Evolutionary conservation across 92 coral and sea anemone genomes (phyloP).

Genomic region (Epizoanthus rinbou): DNA sequence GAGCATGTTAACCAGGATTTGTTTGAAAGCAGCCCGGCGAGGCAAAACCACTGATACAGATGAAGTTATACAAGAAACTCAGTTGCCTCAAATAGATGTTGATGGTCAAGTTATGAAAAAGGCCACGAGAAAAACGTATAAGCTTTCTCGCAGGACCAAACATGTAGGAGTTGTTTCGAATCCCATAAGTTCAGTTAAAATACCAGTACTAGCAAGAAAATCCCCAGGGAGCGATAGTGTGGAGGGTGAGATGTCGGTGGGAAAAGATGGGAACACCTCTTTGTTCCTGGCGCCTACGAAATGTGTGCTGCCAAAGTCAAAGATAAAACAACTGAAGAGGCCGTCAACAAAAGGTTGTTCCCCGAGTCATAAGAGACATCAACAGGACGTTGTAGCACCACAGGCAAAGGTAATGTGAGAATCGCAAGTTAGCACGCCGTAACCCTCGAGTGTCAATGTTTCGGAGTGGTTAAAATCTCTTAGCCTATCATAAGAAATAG

Average conservation of each 20-base stretch:
- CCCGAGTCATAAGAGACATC: slow-evolving; percentile 67
- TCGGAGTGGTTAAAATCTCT: too few species aligned
- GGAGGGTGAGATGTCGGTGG: background rate
- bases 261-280: slow-evolving; percentile 8
- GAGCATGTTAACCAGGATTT: background rate
- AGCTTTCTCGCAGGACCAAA: slow-evolving; percentile 39
- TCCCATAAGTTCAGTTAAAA: slow-evolving; percentile 42
- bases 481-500: too few species aligned
- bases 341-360: slow-evolving; percentile 73
- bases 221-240: slow-evolving; percentile 9
- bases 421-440: too few species aligned
- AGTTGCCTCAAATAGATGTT: slow-evolving; percentile 9
- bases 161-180: slow-evolving; percentile 39
- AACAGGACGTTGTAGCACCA: slow-evolving; percentile 34
- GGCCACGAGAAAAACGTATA: slow-evolving; percentile 41
- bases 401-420: slow-evolving; percentile 11
- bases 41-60: background rate
- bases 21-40: background rate
- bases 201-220: slow-evolving; percentile 19
- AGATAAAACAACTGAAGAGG: slow-evolving; percentile 66
- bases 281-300: slow-evolving; percentile 63
- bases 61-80: background rate
- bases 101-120: slow-evolving; percentile 22
- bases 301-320: slow-evolving; percentile 61
- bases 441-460: background rate